Evolutionary conservation across 2,888 invertebrate genomes (phyloP).

Genomic region (Podabrus alpinus): DNA sequence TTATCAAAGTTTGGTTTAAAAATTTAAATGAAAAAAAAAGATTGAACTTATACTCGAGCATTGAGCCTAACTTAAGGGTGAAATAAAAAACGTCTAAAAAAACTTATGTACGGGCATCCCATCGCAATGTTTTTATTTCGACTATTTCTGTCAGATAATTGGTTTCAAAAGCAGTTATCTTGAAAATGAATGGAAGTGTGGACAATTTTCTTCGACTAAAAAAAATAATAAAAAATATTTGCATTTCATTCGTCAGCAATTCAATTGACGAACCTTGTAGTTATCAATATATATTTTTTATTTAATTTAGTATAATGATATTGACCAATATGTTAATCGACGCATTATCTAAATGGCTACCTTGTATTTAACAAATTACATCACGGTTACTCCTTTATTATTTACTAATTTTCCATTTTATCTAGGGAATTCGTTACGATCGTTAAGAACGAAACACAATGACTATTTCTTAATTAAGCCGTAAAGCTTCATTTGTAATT

Average conservation of each 20-base stretch:
- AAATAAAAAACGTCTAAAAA: background rate
- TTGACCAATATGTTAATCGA: background rate
- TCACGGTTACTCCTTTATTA: background rate
- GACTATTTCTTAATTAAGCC: slow-evolving; percentile 18
- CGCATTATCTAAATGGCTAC: background rate
- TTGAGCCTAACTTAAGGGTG: background rate
- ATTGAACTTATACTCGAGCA: background rate
- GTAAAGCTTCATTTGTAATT: slow-evolving; percentile 23
- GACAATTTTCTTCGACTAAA: background rate
- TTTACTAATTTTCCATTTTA: background rate
- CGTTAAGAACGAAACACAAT: slow-evolving; percentile 8
- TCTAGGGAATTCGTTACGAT: background rate
- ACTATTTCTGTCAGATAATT: background rate
- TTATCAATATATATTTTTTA: background rate
- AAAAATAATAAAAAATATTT: background rate
- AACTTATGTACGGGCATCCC: background rate
- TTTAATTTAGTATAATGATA: background rate
- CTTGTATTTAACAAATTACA: background rate
- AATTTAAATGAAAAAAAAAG: background rate
- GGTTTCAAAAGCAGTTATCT: background rate
- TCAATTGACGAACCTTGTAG: background rate
- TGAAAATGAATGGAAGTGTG: background rate
- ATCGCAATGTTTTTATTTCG: background rate
- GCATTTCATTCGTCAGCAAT: background rate
- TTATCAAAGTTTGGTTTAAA: background rate